Base-by-base conservation (phyloP, 2,888 invertebrate species). In the Loripinus fragilis region DNA sequence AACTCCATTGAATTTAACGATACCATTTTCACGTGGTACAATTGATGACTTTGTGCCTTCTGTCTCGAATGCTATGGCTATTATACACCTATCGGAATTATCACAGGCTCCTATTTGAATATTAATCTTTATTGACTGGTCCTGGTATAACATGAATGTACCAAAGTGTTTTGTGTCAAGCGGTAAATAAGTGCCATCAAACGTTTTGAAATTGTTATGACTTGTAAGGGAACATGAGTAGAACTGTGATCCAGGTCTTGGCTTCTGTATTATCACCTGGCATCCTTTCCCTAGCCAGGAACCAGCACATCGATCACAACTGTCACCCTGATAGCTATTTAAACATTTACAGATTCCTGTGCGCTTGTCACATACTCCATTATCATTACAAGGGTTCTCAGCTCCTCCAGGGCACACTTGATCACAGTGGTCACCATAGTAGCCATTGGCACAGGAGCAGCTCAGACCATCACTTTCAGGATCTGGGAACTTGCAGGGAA, bases 151-250 rank as follows among this genome's bases (percentile, higher is more conserved):
- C n/a, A 25, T 28, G 48, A 74, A 71, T 48, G 78, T 74, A 48
- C 52, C 35, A 38, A 74, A 72, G 8, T 71, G 35, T 64, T 64
- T 78, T 30, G 33, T 33, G 67, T 80, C 74, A 50, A 88, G 78
- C 28, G 79, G 70, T n/a, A 87, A 42, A 45, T 74, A 80, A 0
- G 87, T 76, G 15, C 89, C 89, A 85, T 89, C 90, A n/a, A 89
- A 55, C 41, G 86, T 82, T 41, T 80, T 80, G 12, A 87, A 52
- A 67, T 83, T 80, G 17, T 85, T 85, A 68, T 86, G 78, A n/a
- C 86, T 81, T 33, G 80, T 81, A 8, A 88, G 28, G 15, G 80
- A 81, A 69, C 69, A 76, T 5, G 75, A 50, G 35, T 76, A 74
- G 35, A 30, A 74, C 15, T 72, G 55, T 20, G 64, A 42, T 15